These are phyloP conservation scores for Micromussa lordhowensis DNA, from an alignment of 92 coral and sea anemone genomes.

Conservation along the genomic window DNA sequence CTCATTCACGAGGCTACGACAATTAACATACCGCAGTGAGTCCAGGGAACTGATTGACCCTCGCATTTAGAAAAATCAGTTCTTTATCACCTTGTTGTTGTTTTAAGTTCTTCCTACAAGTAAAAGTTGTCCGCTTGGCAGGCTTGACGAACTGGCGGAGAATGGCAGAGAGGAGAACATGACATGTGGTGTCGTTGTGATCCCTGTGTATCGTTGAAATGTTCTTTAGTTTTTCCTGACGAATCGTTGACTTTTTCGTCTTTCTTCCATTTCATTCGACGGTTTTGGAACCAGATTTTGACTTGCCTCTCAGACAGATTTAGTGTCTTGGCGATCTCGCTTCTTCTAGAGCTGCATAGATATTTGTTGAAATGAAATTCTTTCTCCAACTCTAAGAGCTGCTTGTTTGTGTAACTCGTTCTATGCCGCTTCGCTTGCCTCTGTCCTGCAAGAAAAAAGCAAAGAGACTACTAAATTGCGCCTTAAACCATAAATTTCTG, in stretches of 20 bases:
- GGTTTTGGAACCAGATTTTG: constrained; percentile 97
- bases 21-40: constrained; percentile 44
- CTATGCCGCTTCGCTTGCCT: constrained; percentile 81
- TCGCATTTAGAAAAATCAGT: neutral
- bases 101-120: neutral
- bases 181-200: constrained; percentile 7
- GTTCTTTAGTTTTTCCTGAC: constrained; percentile 54
- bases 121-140: constrained; percentile 7
- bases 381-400: constrained; percentile 90
- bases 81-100: neutral
- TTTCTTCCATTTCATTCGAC: constrained; percentile 97
- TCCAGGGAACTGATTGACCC: constrained; percentile 6
- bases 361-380: constrained; percentile 96
- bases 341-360: constrained; percentile 90
- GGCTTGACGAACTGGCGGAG: constrained; percentile 21
- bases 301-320: constrained; percentile 94
- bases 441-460: constrained; percentile 35
- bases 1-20: constrained; percentile 1
- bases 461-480: neutral
- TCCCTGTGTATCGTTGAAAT: constrained; percentile 3
- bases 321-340: constrained; percentile 90
- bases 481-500: neutral
- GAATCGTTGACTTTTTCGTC: constrained; percentile 89
- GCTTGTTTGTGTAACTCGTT: constrained; percentile 96
- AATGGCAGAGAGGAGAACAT: constrained; percentile 28